These are phyloP conservation scores for Furnarius figulus DNA, from an alignment of 2,113 vertebrate species.

Conservation along the genomic window DNA sequence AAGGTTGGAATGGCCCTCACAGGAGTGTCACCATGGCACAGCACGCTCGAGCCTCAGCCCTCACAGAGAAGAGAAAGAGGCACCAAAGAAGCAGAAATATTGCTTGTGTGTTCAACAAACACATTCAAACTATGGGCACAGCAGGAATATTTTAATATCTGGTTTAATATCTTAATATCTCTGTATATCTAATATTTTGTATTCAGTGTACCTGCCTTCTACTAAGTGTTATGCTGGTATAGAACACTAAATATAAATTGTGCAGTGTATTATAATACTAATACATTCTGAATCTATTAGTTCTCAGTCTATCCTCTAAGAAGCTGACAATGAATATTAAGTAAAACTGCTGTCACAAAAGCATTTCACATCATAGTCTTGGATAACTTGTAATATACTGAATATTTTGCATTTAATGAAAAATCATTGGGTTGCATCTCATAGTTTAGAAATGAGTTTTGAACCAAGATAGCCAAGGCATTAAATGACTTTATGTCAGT, in stretches of 20 bases:
- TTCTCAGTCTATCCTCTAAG: constrained; percentile 23
- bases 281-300: constrained; percentile 53
- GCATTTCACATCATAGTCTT: constrained; percentile 37
- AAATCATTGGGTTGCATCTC: constrained; percentile 23
- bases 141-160: not conserved
- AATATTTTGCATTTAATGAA: constrained; percentile 44
- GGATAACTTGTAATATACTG: constrained; percentile 35
- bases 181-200: not conserved
- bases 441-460: constrained; percentile 32
- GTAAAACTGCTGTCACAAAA: not conserved
- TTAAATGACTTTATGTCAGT: not conserved
- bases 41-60: not conserved
- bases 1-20: not conserved
- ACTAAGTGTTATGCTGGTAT: not conserved
- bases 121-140: not conserved
- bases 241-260: constrained; percentile 26
- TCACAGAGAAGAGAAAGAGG: not conserved
- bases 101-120: not conserved
- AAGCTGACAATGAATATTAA: constrained; percentile 56
- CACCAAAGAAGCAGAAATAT: not conserved
- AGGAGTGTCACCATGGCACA: not conserved
- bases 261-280: constrained; percentile 19
- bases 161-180: not conserved
- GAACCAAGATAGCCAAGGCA: not conserved
- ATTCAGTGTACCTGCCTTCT: not conserved